A percentile compares a stretch with the other conserved stretches of the same genome.
phyloP scores from a whole-genome alignment of 1,140 invertebrate species.

The Ectropis grisescens region DNA sequence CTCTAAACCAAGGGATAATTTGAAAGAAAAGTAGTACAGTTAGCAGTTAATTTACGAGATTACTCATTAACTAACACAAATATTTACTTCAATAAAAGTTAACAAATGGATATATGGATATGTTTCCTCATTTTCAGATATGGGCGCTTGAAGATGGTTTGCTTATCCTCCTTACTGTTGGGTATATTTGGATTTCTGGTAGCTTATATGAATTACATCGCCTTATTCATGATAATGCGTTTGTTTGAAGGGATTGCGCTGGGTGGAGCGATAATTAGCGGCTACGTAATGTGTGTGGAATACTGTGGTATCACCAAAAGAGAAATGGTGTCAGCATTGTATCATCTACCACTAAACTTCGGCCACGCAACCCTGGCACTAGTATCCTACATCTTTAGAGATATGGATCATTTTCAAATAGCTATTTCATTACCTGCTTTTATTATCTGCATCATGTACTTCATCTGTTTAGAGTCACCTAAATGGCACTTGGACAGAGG shows the following conservation, averaged over 20 bases:
- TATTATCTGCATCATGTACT: constrained; percentile 21
- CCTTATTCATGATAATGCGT: constrained; percentile 25
- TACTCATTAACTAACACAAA: too few species aligned
- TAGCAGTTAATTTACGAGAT: too few species aligned
- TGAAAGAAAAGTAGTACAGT: too few species aligned
- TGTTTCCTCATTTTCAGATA: too few species aligned
- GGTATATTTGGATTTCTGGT: constrained; percentile 28
- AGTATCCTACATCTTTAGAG: constrained; percentile 36
- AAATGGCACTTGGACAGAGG: constrained; percentile 46
- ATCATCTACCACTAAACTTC: constrained; percentile 33
- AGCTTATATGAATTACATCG: constrained; percentile 22
- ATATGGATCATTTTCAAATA: constrained; percentile 38
- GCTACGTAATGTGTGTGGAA: constrained; percentile 36
- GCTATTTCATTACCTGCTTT: constrained; percentile 35
- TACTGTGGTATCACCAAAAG: constrained; percentile 29
- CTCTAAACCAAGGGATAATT: too few species aligned
- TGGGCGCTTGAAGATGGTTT: constrained; percentile 29
- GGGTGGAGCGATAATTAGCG: constrained; percentile 35
- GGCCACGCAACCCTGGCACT: constrained; percentile 35
- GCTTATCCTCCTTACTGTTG: constrained; percentile 19
- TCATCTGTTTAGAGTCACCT: constrained; percentile 38
- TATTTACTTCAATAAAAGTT: too few species aligned
- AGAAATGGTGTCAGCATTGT: constrained; percentile 34
- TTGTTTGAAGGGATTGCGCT: constrained; percentile 35
- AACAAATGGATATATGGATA: too few species aligned